phyloP scores from a whole-genome alignment of 2,888 invertebrate species.

The Pyrocoelia pectoralis region DNA sequence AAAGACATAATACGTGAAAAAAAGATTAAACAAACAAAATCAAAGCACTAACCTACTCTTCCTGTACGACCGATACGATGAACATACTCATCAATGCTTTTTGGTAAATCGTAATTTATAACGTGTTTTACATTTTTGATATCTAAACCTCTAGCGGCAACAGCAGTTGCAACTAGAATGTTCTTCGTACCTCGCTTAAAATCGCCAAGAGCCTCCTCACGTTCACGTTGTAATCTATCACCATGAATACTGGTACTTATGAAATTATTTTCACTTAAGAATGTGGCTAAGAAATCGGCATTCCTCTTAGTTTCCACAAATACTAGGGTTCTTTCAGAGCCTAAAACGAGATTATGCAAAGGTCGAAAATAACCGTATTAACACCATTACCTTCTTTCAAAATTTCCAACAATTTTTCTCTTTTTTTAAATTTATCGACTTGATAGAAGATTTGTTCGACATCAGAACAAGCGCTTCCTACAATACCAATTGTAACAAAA shows the following conservation, averaged over 20 bases:
- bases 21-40: slow-evolving; percentile 7
- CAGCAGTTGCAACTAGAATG: slow-evolving; percentile 93
- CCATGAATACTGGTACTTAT: slow-evolving; percentile 79
- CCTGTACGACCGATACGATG: slow-evolving; percentile 96
- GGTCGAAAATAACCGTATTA: slow-evolving; percentile 51
- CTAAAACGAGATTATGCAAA: slow-evolving; percentile 35
- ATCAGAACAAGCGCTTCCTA: slow-evolving; percentile 93
- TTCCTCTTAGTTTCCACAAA: slow-evolving; percentile 92
- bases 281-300: slow-evolving; percentile 89
- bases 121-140: slow-evolving; percentile 89
- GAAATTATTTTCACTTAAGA: slow-evolving; percentile 79
- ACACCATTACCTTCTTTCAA: slow-evolving; percentile 60
- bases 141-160: slow-evolving; percentile 92
- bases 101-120: slow-evolving; percentile 91
- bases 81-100: slow-evolving; percentile 91
- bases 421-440: slow-evolving; percentile 77
- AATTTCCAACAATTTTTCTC: slow-evolving; percentile 74
- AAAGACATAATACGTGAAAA: not conserved
- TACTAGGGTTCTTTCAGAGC: slow-evolving; percentile 70
- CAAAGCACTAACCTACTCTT: slow-evolving; percentile 73
- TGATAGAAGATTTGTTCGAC: slow-evolving; percentile 82
- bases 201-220: slow-evolving; percentile 78
- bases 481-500: slow-evolving; percentile 90
- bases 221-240: slow-evolving; percentile 73
- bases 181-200: slow-evolving; percentile 81